These are phyloP conservation scores for Synergus laeviventris DNA, from an alignment of 2,888 invertebrate species.

Conservation along the genomic window DNA sequence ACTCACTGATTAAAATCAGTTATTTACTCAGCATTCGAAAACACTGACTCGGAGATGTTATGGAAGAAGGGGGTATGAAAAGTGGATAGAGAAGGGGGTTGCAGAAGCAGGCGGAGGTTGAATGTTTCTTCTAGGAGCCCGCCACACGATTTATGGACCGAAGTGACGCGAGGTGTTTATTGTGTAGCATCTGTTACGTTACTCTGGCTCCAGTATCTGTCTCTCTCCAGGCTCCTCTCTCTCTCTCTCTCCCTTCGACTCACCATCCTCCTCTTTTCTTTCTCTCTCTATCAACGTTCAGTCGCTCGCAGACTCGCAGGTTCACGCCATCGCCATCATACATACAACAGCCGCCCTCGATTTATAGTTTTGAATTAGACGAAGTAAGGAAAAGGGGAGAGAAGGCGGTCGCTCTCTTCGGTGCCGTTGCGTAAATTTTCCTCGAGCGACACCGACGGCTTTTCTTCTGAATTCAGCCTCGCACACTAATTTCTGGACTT, in stretches of 20 bases:
- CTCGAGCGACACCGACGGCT: constrained; percentile 26
- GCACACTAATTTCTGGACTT: constrained; percentile 30
- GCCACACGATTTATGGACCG: constrained; percentile 75
- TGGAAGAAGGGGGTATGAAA: constrained; percentile 37
- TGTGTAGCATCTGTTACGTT: constrained; percentile 73
- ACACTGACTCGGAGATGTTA: constrained; percentile 24
- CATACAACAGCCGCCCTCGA: constrained; percentile 75
- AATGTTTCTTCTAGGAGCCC: constrained; percentile 74
- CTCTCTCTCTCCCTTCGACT: constrained; percentile 41
- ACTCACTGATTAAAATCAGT: constrained; percentile 12
- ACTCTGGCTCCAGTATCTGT: constrained; percentile 47
- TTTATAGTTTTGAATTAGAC: constrained; percentile 76
- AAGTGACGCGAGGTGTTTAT: constrained; percentile 76
- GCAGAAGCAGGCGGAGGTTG: constrained; percentile 60
- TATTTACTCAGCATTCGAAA: constrained; percentile 26
- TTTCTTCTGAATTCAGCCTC: constrained; percentile 24
- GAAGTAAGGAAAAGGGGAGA: constrained; percentile 56
- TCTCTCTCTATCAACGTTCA: constrained; percentile 41
- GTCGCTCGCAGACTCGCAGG: constrained; percentile 43
- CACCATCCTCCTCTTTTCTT: constrained; percentile 42
- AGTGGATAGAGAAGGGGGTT: constrained; percentile 34
- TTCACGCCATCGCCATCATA: constrained; percentile 68
- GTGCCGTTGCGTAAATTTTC: constrained; percentile 32
- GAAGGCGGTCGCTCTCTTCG: constrained; percentile 27
- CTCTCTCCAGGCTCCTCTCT: constrained; percentile 44